Evolutionary conservation across 2,888 invertebrate species (phyloP).

Genomic region (Halocaridina rubra): DNA sequence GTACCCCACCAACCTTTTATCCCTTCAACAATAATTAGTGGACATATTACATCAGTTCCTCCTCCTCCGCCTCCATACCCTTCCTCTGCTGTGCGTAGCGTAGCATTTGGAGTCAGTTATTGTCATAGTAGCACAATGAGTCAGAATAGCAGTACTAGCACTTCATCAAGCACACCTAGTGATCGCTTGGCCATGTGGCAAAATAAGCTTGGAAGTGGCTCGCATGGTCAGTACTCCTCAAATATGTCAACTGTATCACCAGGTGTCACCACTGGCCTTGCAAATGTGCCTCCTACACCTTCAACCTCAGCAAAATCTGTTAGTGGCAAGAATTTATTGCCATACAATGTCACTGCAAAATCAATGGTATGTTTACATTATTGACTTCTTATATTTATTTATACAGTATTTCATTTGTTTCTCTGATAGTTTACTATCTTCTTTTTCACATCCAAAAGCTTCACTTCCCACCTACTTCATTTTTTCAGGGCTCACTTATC

Average conservation of each 20-base stretch:
- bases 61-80: conserved; percentile 55
- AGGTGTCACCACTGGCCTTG: conserved; percentile 27
- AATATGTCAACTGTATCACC: conserved; percentile 3
- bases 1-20: conserved; percentile 34
- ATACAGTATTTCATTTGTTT: too few relatives aligned
- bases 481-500: too few relatives aligned
- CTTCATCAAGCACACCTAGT: conserved; percentile 37
- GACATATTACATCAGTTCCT: conserved; percentile 35
- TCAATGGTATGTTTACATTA: conserved; percentile 52
- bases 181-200: conserved; percentile 55
- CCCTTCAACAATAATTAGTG: conserved; percentile 27
- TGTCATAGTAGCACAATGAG: conserved; percentile 13
- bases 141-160: conserved; percentile 17
- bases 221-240: neutral
- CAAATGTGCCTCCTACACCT: conserved; percentile 13
- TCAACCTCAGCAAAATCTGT: conserved; percentile 37
- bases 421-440: too few relatives aligned
- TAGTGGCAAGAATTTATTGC: conserved; percentile 58
- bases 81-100: conserved; percentile 43
- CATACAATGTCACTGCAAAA: conserved; percentile 63
- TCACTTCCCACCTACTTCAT: too few relatives aligned
- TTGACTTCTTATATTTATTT: too few relatives aligned
- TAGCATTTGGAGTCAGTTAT: conserved; percentile 15
- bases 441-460: too few relatives aligned
- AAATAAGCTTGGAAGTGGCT: conserved; percentile 28